Conservation (phyloP, 2,113 vertebrate species). For the Anolis sagrei region DNA sequence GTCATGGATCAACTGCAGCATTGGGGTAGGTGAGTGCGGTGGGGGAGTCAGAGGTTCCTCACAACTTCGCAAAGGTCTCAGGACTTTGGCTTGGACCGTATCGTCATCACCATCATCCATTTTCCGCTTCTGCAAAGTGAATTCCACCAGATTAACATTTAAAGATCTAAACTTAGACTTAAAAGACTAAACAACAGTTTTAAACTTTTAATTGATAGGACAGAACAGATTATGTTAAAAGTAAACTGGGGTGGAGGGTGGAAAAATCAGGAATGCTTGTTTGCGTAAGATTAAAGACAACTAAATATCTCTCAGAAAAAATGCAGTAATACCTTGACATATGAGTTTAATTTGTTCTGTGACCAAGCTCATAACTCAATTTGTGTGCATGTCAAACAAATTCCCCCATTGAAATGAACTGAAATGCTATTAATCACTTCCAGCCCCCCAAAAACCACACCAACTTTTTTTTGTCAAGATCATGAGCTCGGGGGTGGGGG, state of each 20-base stretch:
- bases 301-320: background rate
- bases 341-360: too few species aligned
- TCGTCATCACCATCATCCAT: conserved; percentile 80
- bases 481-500: too few species aligned
- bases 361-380: too few species aligned
- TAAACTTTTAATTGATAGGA: background rate
- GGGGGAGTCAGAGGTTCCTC: conserved; percentile 82
- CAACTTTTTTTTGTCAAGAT: too few species aligned
- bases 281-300: background rate
- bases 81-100: conserved; percentile 79
- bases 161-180: too few species aligned
- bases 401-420: too few species aligned
- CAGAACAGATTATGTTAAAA: background rate
- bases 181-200: accelerated
- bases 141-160: background rate
- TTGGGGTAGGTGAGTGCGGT: conserved; percentile 78
- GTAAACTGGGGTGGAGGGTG: background rate
- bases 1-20: conserved; percentile 83
- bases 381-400: too few species aligned
- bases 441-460: too few species aligned
- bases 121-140: conserved; percentile 76
- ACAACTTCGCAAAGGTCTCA: conserved; percentile 80
- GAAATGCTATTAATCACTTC: too few species aligned
- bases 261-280: background rate
- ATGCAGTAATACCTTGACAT: too few species aligned